A percentile compares a stretch with the other conserved stretches of the same genome.
Evolutionary conservation across 2,113 vertebrate genomes (phyloP).

Genomic region (Upupa epops): DNA sequence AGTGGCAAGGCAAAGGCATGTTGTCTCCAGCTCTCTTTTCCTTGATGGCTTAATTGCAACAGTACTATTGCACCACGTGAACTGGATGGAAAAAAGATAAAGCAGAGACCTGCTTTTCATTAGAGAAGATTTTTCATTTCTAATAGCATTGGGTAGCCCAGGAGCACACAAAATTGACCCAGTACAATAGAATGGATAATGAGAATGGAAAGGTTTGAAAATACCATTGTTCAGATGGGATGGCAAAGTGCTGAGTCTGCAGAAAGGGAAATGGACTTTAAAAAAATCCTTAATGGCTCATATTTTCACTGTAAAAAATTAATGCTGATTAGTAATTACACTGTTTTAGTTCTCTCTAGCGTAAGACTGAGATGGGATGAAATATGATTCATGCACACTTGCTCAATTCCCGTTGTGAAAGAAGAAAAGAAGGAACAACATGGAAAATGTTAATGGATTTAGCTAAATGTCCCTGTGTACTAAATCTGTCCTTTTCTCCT

Average conservation of each 20-base stretch:
- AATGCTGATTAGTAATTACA: neutral
- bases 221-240: neutral
- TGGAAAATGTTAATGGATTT: neutral
- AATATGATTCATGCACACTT: neutral
- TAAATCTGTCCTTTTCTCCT: neutral
- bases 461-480: neutral
- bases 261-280: neutral
- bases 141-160: neutral
- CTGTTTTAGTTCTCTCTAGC: neutral
- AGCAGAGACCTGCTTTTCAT: constrained; percentile 4
- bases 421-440: neutral
- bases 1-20: neutral
- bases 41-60: neutral
- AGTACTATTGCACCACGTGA: neutral
- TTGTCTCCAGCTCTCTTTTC: rapidly evolving
- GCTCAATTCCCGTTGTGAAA: neutral
- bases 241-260: neutral
- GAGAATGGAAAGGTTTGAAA: neutral
- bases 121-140: neutral
- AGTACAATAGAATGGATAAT: neutral
- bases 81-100: neutral
- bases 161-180: neutral
- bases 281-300: neutral
- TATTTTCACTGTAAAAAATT: neutral
- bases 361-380: neutral